Conservation (phyloP, 2,888 invertebrate genomes). For the Cephonodes hylas region DNA sequence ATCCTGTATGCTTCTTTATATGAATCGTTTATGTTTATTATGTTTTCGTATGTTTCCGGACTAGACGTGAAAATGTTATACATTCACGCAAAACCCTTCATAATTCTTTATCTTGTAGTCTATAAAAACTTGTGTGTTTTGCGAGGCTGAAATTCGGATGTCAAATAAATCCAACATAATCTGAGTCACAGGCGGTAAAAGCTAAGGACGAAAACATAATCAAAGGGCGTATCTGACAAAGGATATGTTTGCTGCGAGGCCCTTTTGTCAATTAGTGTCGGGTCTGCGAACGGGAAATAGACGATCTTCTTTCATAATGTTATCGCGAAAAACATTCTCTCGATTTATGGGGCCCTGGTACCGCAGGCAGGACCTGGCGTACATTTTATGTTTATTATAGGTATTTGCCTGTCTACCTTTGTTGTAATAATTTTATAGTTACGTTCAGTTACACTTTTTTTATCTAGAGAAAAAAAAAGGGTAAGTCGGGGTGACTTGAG, state of each 20-base stretch:
- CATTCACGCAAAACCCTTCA: too few species aligned
- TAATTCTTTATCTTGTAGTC: too few species aligned
- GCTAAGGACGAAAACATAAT: neutral
- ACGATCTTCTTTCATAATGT: neutral
- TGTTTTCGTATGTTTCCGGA: too few species aligned
- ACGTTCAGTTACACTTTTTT: too few species aligned
- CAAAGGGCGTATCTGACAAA: neutral
- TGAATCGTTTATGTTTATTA: too few species aligned
- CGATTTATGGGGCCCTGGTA: neutral
- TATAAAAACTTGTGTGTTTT: neutral
- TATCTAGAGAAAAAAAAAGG: too few species aligned
- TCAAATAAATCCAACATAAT: neutral
- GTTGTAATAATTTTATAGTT: too few species aligned
- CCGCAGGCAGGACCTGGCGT: neutral
- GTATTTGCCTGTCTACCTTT: too few species aligned
- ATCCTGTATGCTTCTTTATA: too few species aligned
- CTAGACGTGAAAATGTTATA: too few species aligned
- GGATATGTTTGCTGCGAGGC: neutral
- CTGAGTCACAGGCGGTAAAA: neutral
- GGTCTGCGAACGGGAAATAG: neutral
- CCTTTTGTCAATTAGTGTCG: neutral
- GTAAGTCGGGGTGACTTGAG: too few species aligned
- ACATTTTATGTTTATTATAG: neutral
- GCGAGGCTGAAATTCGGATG: neutral
- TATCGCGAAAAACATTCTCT: neutral